Percentiles rank a stretch among this genome's conserved stretches.
phyloP scores from a whole-genome alignment of 2,888 invertebrate species.

The Galerucella nymphaeae region DNA sequence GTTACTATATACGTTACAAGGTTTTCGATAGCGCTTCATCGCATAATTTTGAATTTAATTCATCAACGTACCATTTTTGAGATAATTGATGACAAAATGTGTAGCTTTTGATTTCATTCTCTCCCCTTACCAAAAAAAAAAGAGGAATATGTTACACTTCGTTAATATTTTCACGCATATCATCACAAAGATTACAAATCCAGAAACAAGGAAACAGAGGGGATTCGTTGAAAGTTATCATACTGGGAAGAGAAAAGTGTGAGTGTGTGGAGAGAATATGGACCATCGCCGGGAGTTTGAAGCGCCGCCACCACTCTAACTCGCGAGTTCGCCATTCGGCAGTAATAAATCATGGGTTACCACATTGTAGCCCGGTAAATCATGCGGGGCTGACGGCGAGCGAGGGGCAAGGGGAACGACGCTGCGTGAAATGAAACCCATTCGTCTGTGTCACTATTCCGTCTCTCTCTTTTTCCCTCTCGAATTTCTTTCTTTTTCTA shows the following conservation, averaged over 20 bases:
- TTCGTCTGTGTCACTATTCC: slow-evolving; percentile 65
- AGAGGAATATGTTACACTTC: background rate
- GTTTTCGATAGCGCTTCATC: too few relatives aligned
- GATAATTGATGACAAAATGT: too few relatives aligned
- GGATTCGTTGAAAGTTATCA: slow-evolving; percentile 7
- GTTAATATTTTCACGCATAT: background rate
- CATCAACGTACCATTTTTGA: too few relatives aligned
- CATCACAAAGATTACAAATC: slow-evolving; percentile 6
- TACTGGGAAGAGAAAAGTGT: slow-evolving; percentile 16
- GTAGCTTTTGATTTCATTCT: background rate
- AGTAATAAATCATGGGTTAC: slow-evolving; percentile 76
- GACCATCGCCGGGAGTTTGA: slow-evolving; percentile 50
- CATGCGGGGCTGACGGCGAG: slow-evolving; percentile 66
- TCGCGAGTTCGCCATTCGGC: slow-evolving; percentile 71
- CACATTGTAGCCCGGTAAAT: slow-evolving; percentile 77
- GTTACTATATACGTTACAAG: too few relatives aligned
- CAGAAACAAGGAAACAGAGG: background rate
- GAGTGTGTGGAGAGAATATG: slow-evolving; percentile 29
- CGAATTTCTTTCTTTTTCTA: slow-evolving; percentile 44
- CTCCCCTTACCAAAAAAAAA: background rate
- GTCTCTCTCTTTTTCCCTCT: slow-evolving; percentile 53
- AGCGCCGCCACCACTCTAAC: slow-evolving; percentile 51
- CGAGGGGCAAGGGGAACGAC: slow-evolving; percentile 66
- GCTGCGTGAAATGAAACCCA: slow-evolving; percentile 69
- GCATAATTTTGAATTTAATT: too few relatives aligned